Conservation (phyloP, 2,888 invertebrate species). For the Brachyptera risi region DNA sequence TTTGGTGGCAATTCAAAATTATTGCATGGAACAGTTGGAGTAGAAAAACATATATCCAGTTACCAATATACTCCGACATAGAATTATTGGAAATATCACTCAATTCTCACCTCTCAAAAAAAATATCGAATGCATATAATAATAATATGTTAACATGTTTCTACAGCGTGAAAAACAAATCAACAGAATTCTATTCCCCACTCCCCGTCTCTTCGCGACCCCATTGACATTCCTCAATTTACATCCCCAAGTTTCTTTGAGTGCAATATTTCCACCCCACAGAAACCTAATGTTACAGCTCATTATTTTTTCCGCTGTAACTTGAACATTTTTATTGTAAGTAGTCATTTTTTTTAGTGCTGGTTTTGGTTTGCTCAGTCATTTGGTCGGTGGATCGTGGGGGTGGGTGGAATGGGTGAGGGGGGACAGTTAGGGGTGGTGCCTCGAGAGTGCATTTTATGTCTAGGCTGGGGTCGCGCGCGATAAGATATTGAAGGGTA, state of each 20-base stretch:
- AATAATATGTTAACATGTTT: no score
- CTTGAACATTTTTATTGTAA: neutral
- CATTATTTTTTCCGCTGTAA: neutral
- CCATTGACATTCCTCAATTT: neutral
- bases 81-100: no score
- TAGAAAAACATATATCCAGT: no score
- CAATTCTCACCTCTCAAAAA: no score
- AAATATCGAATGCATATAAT: no score
- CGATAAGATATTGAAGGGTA: conserved; percentile 4
- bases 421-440: no score
- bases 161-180: no score
- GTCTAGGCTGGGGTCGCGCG: conserved; percentile 12
- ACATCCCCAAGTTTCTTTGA: neutral
- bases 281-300: neutral
- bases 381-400: neutral
- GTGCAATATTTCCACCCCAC: neutral
- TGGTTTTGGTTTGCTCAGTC: neutral
- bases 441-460: conserved; percentile 16
- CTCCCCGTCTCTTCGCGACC: neutral
- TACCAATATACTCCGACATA: no score
- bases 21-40: no score
- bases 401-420: neutral
- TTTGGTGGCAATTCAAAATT: no score
- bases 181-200: no score
- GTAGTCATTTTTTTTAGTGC: neutral